Evolutionary conservation across 1,140 invertebrate genomes (phyloP).

Genomic region (Drosophila albomicans): DNA sequence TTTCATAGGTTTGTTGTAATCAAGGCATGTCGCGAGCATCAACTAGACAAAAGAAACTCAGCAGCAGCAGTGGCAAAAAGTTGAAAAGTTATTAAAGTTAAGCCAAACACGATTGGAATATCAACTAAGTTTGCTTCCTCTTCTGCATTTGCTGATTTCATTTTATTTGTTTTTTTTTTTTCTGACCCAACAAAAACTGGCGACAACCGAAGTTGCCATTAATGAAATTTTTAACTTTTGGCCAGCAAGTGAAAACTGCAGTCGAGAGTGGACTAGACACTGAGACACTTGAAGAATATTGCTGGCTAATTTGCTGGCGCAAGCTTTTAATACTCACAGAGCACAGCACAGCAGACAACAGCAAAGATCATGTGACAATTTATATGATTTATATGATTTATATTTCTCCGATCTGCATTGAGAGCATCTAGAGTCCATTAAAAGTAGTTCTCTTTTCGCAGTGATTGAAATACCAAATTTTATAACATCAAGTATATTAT

Average conservation of each 20-base stretch:
- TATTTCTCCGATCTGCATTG: too few species aligned
- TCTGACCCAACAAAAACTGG: not conserved
- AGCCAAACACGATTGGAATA: constrained; percentile 75
- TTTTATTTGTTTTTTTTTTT: not conserved
- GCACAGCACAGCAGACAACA: too few species aligned
- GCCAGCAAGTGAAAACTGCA: not conserved
- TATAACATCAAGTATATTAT: too few species aligned
- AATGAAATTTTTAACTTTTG: constrained; percentile 39
- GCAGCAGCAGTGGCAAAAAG: constrained; percentile 52
- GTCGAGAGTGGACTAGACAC: not conserved
- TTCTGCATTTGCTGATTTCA: not conserved
- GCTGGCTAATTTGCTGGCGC: not conserved
- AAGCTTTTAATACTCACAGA: too few species aligned
- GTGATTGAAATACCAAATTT: too few species aligned
- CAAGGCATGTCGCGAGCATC: constrained; percentile 64
- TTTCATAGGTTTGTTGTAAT: constrained; percentile 54
- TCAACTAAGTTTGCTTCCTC: constrained; percentile 54
- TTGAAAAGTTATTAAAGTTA: constrained; percentile 82
- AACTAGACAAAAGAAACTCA: constrained; percentile 64
- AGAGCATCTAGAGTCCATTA: too few species aligned
- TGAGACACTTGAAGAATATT: not conserved
- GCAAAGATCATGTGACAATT: too few species aligned
- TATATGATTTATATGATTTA: too few species aligned
- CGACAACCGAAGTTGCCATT: constrained; percentile 16
- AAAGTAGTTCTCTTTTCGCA: too few species aligned